phyloP scores from a whole-genome alignment of 2,113 vertebrate species.

The Coptodon rendalli region DNA sequence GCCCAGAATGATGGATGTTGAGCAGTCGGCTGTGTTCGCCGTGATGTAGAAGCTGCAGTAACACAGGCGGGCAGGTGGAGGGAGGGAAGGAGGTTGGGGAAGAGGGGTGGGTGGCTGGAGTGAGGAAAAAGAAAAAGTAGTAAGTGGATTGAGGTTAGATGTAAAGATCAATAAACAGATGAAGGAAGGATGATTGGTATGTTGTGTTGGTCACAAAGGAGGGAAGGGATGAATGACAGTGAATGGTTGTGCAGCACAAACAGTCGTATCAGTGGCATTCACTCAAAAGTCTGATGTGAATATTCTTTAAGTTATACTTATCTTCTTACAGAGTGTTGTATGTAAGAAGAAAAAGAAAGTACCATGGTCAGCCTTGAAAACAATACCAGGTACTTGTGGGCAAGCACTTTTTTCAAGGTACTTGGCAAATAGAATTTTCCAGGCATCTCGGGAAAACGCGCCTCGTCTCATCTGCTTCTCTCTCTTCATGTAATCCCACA shows the following conservation, averaged over 20 bases:
- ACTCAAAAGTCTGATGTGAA: background rate
- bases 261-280: background rate
- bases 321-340: background rate
- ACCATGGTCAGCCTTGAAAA: background rate
- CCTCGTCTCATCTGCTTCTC: background rate
- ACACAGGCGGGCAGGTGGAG: background rate
- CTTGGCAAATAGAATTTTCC: background rate
- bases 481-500: background rate
- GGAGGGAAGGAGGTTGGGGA: background rate
- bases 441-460: background rate
- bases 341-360: background rate
- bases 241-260: background rate
- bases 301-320: background rate
- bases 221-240: background rate
- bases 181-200: background rate
- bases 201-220: background rate
- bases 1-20: conserved; percentile 63
- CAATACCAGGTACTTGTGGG: background rate
- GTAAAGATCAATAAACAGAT: background rate
- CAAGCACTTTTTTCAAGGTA: background rate
- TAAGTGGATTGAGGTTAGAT: background rate
- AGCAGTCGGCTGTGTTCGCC: background rate
- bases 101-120: background rate
- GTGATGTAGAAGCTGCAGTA: background rate
- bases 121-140: background rate